Percentiles rank a stretch among this genome's conserved stretches.
These are phyloP conservation scores for Antheraea yamamai DNA, from an alignment of 2,888 invertebrate species.

Conservation along the genomic window DNA sequence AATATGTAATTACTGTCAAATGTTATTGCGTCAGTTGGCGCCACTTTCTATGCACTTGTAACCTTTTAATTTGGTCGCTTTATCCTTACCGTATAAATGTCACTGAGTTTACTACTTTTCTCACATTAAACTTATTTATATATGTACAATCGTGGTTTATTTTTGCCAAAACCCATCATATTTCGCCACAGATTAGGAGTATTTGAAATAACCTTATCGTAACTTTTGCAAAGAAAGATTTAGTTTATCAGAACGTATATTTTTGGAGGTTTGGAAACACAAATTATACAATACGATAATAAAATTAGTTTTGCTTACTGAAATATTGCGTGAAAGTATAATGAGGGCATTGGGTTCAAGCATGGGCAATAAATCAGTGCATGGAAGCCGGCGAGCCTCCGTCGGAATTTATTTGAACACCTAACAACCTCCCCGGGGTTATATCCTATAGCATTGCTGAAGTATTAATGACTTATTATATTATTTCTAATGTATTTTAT, in stretches of 20 bases:
- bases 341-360: slow-evolving; percentile 23
- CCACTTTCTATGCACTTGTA: no score
- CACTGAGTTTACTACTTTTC: no score
- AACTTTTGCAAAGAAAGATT: background rate
- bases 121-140: no score
- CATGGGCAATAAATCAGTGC: slow-evolving; percentile 24
- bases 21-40: no score
- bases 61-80: no score
- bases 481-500: slow-evolving; percentile 17
- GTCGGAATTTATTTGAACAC: slow-evolving; percentile 39
- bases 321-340: slow-evolving; percentile 21
- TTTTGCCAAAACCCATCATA: no score
- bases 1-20: no score
- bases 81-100: no score
- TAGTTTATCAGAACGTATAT: background rate
- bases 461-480: slow-evolving; percentile 30
- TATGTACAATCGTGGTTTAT: no score
- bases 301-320: slow-evolving; percentile 12
- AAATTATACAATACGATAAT: slow-evolving; percentile 1
- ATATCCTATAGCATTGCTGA: slow-evolving; percentile 33
- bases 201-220: no score
- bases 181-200: no score
- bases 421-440: slow-evolving; percentile 49
- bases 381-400: slow-evolving; percentile 22
- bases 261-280: background rate